Base-by-base conservation (phyloP, 2,888 invertebrate genomes). In the Strigamia maritima region DNA sequence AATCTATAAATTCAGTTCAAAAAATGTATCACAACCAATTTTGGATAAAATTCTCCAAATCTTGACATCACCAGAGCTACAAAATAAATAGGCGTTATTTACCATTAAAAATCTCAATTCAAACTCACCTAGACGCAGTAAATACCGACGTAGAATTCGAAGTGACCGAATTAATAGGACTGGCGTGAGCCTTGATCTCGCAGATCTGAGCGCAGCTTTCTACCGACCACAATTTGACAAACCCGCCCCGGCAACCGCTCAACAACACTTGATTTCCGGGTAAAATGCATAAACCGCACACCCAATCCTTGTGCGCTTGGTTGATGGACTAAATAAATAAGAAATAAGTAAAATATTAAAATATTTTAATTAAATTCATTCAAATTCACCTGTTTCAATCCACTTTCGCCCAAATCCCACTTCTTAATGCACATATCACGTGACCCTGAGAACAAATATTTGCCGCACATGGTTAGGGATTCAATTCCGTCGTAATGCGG, bases 401-500 rank as follows among this genome's bases (percentile, higher is more conserved):
- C 83, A 70, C 85, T 85, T 26, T 84, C 84, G 14, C 83, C 81
- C 31, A 94, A 87, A 83, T 91, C 91, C 94, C 94, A 94, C 83
- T 93, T 91, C 87, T 94, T 94, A 85, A 95, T 92, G 85, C 93
- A 92, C 86, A 91, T 92, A 86, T 95, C 95, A 75, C 95, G 87
- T 7, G 94, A 94, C 54, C 94, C 94, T 84, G 93, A 93, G 88
- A 93, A 95, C 24, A 95, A 88, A 19, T 89, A 89, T 82, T 90
- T 88, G 40, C 90, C 91, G 80, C 87, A 86, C 78, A 92, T 87
- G 40, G 92, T 90, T 76, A 95, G 88, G 70, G 93, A 92, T 85
- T 94, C 93, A 79, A 95, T 93, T 31, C 94, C 95, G 86, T 95
- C 95, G 86, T 95, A 95, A 87, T 95, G 95, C 7, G 95, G 95